These are phyloP conservation scores for Dasypus novemcinctus DNA, from an alignment of 2,113 vertebrate genomes.

Conservation along the genomic window DNA sequence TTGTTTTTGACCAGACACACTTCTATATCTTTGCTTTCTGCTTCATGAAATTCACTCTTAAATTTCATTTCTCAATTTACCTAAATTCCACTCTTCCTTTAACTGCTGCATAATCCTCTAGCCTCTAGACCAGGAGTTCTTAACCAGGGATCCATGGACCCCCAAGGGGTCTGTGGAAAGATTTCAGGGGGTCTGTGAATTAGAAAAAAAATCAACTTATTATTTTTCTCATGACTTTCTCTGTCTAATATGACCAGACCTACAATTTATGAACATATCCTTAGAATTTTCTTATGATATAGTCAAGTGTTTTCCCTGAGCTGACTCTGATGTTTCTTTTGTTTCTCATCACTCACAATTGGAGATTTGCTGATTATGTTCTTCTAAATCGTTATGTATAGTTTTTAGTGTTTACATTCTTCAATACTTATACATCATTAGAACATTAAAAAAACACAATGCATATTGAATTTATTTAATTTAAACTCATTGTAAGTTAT, in stretches of 20 bases:
- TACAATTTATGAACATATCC: background rate
- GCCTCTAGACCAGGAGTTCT: background rate
- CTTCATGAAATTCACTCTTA: background rate
- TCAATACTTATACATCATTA: conserved; percentile 1
- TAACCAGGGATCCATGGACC: background rate
- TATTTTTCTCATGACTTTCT: background rate
- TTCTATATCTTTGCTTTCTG: background rate
- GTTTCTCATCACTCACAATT: background rate
- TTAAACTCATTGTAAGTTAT: background rate
- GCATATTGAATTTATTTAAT: background rate
- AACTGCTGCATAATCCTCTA: background rate
- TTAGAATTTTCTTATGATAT: background rate
- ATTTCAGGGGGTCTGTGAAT: too few species aligned
- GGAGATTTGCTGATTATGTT: background rate
- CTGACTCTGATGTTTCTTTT: background rate
- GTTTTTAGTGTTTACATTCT: background rate
- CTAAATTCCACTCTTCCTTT: background rate
- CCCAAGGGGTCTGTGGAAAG: background rate
- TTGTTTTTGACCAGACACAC: background rate
- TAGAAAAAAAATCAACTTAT: too few species aligned
- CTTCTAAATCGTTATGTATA: conserved; percentile 17
- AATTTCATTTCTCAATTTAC: background rate
- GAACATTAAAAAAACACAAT: background rate
- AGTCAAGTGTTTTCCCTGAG: background rate
- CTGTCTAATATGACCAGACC: background rate